Base-by-base conservation (phyloP, 2,113 vertebrate species). In the Atherinomorus stipes region DNA sequence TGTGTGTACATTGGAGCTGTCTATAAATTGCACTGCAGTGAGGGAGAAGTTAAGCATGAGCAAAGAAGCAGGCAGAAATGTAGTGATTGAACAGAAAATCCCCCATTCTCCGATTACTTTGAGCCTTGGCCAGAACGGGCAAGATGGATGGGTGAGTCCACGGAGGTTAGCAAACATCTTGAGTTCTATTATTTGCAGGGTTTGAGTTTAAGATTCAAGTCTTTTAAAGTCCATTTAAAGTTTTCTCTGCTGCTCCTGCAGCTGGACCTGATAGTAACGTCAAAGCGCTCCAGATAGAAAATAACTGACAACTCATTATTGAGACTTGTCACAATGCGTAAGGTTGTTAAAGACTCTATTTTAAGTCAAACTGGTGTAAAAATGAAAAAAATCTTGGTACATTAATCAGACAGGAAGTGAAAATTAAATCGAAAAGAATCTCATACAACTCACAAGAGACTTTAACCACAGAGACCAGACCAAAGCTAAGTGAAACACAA, bases 1-100 rank as follows among this genome's bases (percentile, higher is more conserved):
- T 9, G 67, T 53, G 74, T 84, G 73, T 79, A 56, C 53, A 59
- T 82, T 64, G 0, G 34, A 68, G 71, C 11, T 0, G 38, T 69
- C 86, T 81, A 81, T 88, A 85, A 85, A 88, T 80, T 74, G 75
- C 78, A 49, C 64, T 0, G 54, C 80, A 58, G 62, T 34, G 72
- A 76, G 31, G 64, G 21, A 45, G 65, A 75, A 34, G 60, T 51
- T 67, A 79, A 74, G 63, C 47, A 49, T 58, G 59, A 65, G 69
- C 72, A 25, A 61, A 69, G 26, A 85, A 37, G 42, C 49, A 70
- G 58, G 31, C 19, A 0, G 70, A 75, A 78, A 71, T 68, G 65
- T 64, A 64, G 49, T 11, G 70, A 81, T 47, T 60, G 50, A 69
- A 62, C 74, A 51, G 69, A 49, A 54, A 74, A 78, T 47, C 68